Percentiles rank a stretch among this genome's conserved stretches.
Evolutionary conservation across 2,113 vertebrate species (phyloP).

Genomic region (Naja naja): DNA sequence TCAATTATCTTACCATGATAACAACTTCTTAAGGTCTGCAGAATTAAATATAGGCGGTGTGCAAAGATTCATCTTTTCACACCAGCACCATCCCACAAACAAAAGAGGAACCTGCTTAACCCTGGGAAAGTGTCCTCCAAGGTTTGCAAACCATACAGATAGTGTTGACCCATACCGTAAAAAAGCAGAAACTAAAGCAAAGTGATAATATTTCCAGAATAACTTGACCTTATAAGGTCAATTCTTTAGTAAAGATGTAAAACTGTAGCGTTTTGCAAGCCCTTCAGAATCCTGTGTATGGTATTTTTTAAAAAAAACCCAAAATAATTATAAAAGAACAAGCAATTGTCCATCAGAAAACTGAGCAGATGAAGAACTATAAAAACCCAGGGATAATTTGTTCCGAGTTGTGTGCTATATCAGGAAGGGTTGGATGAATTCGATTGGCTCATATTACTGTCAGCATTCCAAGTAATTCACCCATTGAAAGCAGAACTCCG

Average conservation of each 20-base stretch:
- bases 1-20: slow-evolving; percentile 63
- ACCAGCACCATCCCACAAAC: neutral
- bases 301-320: too few relatives aligned
- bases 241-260: neutral
- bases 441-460: neutral
- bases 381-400: neutral
- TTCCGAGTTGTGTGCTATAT: neutral
- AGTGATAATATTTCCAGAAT: neutral
- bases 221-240: neutral
- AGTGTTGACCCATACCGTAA: neutral
- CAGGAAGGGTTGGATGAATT: neutral
- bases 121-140: neutral
- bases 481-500: too few relatives aligned
- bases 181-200: neutral
- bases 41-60: slow-evolving; percentile 22
- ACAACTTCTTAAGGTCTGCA: slow-evolving; percentile 47
- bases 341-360: neutral
- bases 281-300: neutral
- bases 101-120: neutral
- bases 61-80: neutral
- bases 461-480: too few relatives aligned
- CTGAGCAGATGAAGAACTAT: neutral
- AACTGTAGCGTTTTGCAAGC: neutral
- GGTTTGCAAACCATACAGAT: neutral
- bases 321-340: neutral